Evolutionary conservation across 2,888 invertebrate genomes (phyloP).

Genomic region (Diogma glabrata): DNA sequence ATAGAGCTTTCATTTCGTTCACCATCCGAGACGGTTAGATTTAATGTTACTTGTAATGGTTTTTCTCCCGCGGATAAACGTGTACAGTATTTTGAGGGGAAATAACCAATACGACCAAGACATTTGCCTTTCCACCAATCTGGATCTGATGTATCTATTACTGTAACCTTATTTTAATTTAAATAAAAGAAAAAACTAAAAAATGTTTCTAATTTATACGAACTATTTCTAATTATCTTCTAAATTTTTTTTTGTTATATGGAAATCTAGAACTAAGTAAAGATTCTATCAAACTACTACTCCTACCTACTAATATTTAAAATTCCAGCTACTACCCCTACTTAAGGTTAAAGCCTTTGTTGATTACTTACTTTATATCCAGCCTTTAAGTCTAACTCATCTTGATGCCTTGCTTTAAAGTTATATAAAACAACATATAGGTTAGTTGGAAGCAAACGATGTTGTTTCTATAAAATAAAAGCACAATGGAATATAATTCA

Average conservation of each 20-base stretch:
- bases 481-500: background rate
- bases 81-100: constrained; percentile 90
- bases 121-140: constrained; percentile 98
- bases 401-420: constrained; percentile 87
- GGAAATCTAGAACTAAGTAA: too few species aligned
- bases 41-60: constrained; percentile 80
- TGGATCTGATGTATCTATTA: constrained; percentile 86
- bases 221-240: too few species aligned
- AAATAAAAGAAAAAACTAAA: too few species aligned
- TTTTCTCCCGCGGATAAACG: constrained; percentile 82
- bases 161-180: too few species aligned
- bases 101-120: constrained; percentile 80
- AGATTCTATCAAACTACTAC: too few species aligned
- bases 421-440: constrained; percentile 91
- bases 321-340: too few species aligned
- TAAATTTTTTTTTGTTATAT: too few species aligned
- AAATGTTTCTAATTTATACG: too few species aligned
- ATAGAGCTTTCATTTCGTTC: constrained; percentile 53
- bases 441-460: constrained; percentile 77
- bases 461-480: constrained; percentile 54
- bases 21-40: constrained; percentile 77
- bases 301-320: too few species aligned
- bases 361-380: constrained; percentile 50
- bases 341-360: too few species aligned
- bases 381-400: constrained; percentile 87